Conservation (phyloP, 2,113 vertebrate genomes). For the Camelus bactrianus region DNA sequence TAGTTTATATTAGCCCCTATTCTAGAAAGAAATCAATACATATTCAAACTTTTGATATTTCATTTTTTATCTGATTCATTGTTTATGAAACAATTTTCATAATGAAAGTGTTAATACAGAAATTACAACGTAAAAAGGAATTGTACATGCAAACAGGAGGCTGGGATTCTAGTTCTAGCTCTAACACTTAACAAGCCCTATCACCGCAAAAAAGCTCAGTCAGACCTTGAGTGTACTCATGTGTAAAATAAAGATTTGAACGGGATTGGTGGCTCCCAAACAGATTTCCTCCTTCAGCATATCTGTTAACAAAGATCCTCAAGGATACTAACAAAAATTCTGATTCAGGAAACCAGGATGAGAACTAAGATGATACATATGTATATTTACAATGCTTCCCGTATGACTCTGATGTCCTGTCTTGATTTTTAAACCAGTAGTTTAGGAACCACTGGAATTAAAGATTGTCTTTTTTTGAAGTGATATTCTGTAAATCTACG, state of each 20-base stretch:
- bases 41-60: slow-evolving; percentile 27
- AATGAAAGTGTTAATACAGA: background rate
- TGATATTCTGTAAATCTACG: background rate
- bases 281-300: background rate
- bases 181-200: background rate
- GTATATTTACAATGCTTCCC: background rate
- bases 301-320: background rate
- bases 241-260: background rate
- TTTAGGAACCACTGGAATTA: slow-evolving; percentile 29
- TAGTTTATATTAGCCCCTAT: background rate
- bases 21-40: slow-evolving; percentile 11
- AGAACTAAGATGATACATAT: background rate
- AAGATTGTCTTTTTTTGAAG: background rate
- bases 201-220: background rate
- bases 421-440: background rate
- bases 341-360: background rate
- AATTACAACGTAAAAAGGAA: background rate
- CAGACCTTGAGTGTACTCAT: background rate
- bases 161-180: background rate
- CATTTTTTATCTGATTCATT: slow-evolving; percentile 25
- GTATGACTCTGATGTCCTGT: background rate
- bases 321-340: background rate
- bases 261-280: background rate
- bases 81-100: slow-evolving; percentile 33
- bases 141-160: background rate